These are phyloP conservation scores for Apodemus speciosus DNA, from an alignment of 2,113 vertebrate species.

Conservation along the genomic window DNA sequence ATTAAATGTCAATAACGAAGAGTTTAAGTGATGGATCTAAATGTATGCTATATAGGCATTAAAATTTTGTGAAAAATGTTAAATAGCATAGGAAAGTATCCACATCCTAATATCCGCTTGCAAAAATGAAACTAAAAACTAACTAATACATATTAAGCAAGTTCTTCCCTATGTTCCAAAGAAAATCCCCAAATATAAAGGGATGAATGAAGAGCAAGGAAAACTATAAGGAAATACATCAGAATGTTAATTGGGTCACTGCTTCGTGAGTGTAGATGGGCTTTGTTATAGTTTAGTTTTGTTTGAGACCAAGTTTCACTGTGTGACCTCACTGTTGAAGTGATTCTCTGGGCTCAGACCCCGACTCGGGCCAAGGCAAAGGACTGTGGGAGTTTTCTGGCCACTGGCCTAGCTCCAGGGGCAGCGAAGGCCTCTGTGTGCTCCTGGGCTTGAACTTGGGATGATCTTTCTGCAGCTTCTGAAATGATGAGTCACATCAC, in stretches of 20 bases:
- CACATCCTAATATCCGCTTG: conserved; percentile 2
- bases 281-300: not conserved
- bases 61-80: conserved; percentile 25
- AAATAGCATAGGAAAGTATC: not conserved
- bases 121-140: not conserved
- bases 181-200: not conserved
- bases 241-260: conserved; percentile 6
- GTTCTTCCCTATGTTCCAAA: not conserved
- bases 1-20: not conserved
- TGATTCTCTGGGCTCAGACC: not conserved
- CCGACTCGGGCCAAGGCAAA: not conserved
- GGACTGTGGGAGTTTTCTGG: not conserved
- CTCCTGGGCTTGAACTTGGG: not conserved
- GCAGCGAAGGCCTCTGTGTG: not conserved
- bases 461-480: too few species aligned
- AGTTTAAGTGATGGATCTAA: conserved; percentile 16
- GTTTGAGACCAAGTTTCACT: not conserved
- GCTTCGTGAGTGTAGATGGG: not conserved
- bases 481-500: not conserved
- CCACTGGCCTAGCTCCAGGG: conserved; percentile 21
- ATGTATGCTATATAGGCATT: not conserved
- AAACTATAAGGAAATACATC: not conserved
- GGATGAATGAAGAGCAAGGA: conserved; percentile 1
- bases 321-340: not conserved
- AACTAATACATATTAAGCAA: not conserved